These are phyloP conservation scores for Gallinago paraguaiae DNA, from an alignment of 2,113 vertebrate species.

Conservation along the genomic window DNA sequence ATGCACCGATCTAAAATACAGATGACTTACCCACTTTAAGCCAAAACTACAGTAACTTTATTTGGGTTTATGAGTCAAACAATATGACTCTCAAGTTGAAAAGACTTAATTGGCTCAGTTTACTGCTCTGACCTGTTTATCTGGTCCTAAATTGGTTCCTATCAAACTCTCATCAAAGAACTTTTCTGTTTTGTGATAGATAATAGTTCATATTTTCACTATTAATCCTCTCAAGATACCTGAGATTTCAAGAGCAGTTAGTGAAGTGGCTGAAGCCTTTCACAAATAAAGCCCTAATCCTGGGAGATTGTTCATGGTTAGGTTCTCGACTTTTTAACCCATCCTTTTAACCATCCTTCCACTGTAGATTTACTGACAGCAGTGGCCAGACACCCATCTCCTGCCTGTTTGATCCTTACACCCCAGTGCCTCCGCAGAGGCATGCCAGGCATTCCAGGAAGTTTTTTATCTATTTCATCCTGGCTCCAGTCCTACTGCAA, in stretches of 20 bases:
- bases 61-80: neutral
- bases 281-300: neutral
- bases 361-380: neutral
- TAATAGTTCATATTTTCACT: neutral
- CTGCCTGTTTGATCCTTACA: neutral
- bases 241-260: neutral
- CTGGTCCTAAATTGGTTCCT: neutral
- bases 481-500: neutral
- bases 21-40: neutral
- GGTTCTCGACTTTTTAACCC: neutral
- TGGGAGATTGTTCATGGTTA: neutral
- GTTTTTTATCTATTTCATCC: neutral
- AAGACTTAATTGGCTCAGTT: neutral
- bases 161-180: neutral
- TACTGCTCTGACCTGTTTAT: neutral
- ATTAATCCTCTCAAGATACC: neutral
- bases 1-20: neutral
- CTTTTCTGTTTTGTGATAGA: neutral
- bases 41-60: neutral
- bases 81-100: neutral
- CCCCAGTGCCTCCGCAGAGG: neutral
- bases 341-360: neutral
- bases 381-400: neutral
- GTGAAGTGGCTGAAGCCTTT: neutral
- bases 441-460: slow-evolving; percentile 11